These are phyloP conservation scores for Drosophila neotestacea DNA, from an alignment of 2,888 invertebrate species.

Conservation along the genomic window DNA sequence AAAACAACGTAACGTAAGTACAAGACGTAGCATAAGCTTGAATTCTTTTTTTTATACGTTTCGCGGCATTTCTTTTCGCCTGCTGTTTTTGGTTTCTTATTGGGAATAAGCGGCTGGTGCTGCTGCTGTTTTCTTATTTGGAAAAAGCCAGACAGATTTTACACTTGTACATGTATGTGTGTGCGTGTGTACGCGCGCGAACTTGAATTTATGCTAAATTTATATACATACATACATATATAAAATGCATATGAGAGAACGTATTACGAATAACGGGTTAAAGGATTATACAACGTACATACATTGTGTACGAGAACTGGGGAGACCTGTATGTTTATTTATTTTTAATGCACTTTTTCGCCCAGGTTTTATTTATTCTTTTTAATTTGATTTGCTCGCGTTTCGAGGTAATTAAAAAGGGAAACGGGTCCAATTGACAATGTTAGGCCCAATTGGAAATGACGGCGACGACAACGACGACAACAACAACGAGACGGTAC, in stretches of 20 bases:
- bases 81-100: constrained; percentile 48
- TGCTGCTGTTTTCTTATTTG: constrained; percentile 34
- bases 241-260: constrained; percentile 47
- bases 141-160: constrained; percentile 51
- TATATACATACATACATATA: constrained; percentile 32
- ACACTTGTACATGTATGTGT: constrained; percentile 20
- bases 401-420: constrained; percentile 42
- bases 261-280: constrained; percentile 1
- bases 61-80: constrained; percentile 60
- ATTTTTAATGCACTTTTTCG: constrained; percentile 55
- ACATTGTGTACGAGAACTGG: constrained; percentile 17
- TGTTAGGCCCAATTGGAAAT: constrained; percentile 40
- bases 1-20: constrained; percentile 43
- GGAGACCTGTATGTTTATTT: constrained; percentile 41
- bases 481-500: neutral
- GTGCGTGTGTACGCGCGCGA: constrained; percentile 53
- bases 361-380: constrained; percentile 36
- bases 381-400: constrained; percentile 44
- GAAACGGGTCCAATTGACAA: constrained; percentile 41
- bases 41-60: constrained; percentile 50
- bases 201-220: constrained; percentile 55
- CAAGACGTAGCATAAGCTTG: constrained; percentile 46
- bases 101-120: constrained; percentile 14
- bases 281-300: constrained; percentile 2
- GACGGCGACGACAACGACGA: constrained; percentile 14